A percentile compares a stretch with the other conserved stretches of the same genome.
These are phyloP conservation scores for Tupiocoris notatus DNA, from an alignment of 2,888 invertebrate genomes.

Conservation along the genomic window DNA sequence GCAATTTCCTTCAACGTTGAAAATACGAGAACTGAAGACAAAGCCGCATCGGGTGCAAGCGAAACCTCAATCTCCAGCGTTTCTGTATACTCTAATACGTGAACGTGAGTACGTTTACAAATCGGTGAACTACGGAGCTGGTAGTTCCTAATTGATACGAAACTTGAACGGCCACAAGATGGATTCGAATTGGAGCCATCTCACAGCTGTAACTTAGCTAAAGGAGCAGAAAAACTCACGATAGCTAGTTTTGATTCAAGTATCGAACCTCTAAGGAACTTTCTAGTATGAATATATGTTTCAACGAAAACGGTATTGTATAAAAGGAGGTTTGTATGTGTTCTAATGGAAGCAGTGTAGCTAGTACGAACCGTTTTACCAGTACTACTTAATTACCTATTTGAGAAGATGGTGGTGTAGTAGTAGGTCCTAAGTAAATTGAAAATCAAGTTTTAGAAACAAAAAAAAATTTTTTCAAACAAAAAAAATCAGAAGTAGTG, in stretches of 20 bases:
- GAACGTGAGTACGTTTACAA: background rate
- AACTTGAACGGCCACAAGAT: too few relatives aligned
- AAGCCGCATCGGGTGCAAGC: conserved; percentile 9
- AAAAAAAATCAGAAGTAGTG: conserved; percentile 2
- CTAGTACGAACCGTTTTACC: background rate
- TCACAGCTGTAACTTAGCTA: too few relatives aligned
- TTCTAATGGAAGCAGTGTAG: conserved; percentile 10
- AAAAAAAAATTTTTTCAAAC: background rate
- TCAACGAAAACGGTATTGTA: background rate
- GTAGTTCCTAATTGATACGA: background rate
- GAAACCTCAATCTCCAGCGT: conserved; percentile 19
- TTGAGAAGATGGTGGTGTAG: background rate
- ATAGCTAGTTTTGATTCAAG: background rate
- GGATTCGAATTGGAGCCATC: too few relatives aligned
- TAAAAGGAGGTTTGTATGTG: conserved; percentile 32
- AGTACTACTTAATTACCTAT: background rate
- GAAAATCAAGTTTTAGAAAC: background rate
- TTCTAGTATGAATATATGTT: background rate
- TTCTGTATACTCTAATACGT: background rate
- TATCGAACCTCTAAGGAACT: background rate
- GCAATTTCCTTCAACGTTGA: conserved; percentile 2
- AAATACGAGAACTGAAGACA: background rate
- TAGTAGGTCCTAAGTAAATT: background rate
- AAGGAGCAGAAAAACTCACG: too few relatives aligned
- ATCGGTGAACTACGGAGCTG: background rate